phyloP scores from a whole-genome alignment of 2,888 invertebrate species.

The Ormyrus thymus region DNA sequence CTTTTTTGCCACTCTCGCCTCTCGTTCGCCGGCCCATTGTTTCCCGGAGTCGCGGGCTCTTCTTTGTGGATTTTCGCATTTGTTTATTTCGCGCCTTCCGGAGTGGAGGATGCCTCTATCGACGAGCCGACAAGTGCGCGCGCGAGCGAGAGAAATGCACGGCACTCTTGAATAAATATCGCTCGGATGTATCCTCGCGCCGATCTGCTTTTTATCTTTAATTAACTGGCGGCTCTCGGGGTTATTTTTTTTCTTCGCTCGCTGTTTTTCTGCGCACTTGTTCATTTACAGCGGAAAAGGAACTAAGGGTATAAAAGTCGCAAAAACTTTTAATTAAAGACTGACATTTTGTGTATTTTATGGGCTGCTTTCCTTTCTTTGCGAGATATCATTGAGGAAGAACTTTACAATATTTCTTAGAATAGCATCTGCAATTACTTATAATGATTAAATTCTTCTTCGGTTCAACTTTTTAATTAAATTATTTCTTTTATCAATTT shows the following conservation, averaged over 20 bases:
- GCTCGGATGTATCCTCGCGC: not conserved
- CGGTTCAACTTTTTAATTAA: no score
- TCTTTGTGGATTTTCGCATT: slow-evolving; percentile 4
- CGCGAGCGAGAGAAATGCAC: not conserved
- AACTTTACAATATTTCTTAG: no score
- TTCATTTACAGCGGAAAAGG: slow-evolving; percentile 28
- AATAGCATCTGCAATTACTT: no score
- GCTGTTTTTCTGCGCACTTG: not conserved
- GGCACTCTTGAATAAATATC: slow-evolving; percentile 40
- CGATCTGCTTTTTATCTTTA: slow-evolving; percentile 41
- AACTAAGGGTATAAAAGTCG: not conserved
- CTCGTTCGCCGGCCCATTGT: slow-evolving; percentile 20
- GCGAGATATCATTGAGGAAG: no score
- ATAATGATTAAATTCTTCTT: no score
- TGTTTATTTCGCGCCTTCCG: slow-evolving; percentile 15
- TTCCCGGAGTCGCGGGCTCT: not conserved
- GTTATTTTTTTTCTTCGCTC: not conserved
- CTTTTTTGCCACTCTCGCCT: slow-evolving; percentile 1
- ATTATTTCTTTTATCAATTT: no score
- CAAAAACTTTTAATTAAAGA: slow-evolving; percentile 47
- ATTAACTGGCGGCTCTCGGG: slow-evolving; percentile 26
- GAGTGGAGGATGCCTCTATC: not conserved
- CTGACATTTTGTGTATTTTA: not conserved
- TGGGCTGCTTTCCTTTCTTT: no score
- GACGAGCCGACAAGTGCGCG: not conserved